phyloP scores from a whole-genome alignment of 2,113 vertebrate species.

The Accipiter virgatus region DNA sequence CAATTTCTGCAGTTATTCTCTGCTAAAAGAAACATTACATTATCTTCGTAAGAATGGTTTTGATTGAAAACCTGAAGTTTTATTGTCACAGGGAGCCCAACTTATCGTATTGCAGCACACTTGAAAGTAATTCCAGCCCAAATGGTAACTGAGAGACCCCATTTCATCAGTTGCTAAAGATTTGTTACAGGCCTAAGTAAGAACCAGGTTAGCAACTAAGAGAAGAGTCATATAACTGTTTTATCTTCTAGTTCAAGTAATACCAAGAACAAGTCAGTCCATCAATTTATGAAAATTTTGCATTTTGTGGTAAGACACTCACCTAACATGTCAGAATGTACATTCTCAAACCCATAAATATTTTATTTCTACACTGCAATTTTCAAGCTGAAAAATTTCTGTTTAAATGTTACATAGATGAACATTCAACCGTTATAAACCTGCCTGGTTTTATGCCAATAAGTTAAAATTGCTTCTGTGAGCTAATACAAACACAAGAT shows the following conservation, averaged over 20 bases:
- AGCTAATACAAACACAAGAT: conserved; percentile 15
- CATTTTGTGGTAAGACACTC: not conserved
- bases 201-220: not conserved
- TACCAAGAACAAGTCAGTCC: not conserved
- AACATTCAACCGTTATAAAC: not conserved
- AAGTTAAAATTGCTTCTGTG: not conserved
- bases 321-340: not conserved
- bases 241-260: not conserved
- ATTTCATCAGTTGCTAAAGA: not conserved
- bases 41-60: not conserved
- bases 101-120: not conserved
- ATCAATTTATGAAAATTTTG: not conserved
- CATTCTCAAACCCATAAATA: not conserved
- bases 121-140: not conserved
- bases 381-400: not conserved
- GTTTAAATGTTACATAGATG: not conserved
- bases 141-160: not conserved
- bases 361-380: not conserved
- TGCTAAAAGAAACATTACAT: not conserved
- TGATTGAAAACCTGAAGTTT: not conserved
- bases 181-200: not conserved
- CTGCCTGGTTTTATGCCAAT: not conserved
- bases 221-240: not conserved
- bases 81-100: not conserved
- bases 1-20: not conserved